Evolutionary conservation across 64 coral and sea anemone species (phyloP), one percentile per base, ranked within the genome.

Genomic region (Trachythela sp.): DNA sequence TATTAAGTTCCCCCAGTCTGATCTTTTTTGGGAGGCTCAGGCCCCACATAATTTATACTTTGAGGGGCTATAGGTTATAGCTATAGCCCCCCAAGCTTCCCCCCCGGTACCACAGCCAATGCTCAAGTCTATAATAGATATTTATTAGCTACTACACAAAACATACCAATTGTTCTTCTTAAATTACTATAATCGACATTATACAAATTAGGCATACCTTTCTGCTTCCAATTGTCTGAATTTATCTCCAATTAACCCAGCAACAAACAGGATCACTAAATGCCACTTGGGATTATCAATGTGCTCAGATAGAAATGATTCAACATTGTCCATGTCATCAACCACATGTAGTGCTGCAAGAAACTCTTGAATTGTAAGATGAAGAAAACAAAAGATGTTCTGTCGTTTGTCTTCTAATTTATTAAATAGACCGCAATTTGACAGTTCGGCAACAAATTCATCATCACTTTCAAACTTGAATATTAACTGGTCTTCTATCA

Each of bases 311-410:
- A 80, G 34, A 37, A 80, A 2, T 80, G 20, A 4, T 29, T 80
- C 75, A 80, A 80, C 32, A 2, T 20, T 80, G 31, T 15, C 13
- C 14, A 80, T 37, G 30, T 80, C 75, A 35, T 80, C 75, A 80
- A 80, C 75, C 31, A 80, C 75, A 18, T 40, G 37, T 2, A 11
- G 1, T 80, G 75, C 75, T 80, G 75, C 75, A 30, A 80, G 33
- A 80, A 80, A 80, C 75, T 80, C 75, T 80, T 80, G 75, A 80
- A 80, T 35, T 17, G 75, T 80, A 29, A 80, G 30, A 80, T 80
- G 75, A 37, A 80, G 75, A 37, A 80, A 80, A 40, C 75, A 80
- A 80, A 80, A 80, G 9, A 80, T 15, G 20, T 80, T 3, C 15
- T 14, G 54, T n/a, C 18, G 6, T n/a, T 59, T 59, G 54, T 59